Evolutionary conservation across 2,888 invertebrate species (phyloP), one percentile per base, ranked within the genome.

Genomic region (Ochropleura plecta): DNA sequence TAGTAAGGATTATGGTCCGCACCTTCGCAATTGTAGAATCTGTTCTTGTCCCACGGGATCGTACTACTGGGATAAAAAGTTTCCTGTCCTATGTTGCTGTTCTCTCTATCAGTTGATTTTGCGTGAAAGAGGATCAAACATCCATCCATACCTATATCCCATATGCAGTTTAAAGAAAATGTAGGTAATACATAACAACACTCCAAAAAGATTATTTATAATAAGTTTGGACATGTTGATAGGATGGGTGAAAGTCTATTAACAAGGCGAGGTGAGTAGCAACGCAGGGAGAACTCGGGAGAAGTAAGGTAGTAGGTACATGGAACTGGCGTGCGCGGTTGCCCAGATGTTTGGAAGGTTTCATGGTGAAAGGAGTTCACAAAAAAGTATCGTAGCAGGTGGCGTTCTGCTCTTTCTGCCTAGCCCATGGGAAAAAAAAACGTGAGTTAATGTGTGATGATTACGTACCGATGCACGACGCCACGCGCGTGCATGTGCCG

Each of bases 401-500:
- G n/a, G n/a, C n/a, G n/a, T n/a, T n/a, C n/a, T n/a, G n/a, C n/a
- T n/a, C 30, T 30, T 30, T 30, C 30, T 30, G 49, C 18, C 6
- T 55, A 20, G 12, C 20, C 6, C 55, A 20, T 20, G 55, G 55
- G 6, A 3, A 20, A 55, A 20, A 55, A 20, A 20, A 9, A n/a
- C 53, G 10, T 10, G n/a, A 1, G n/a, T 53, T 53, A 1, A 7
- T 9, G 53, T 53, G n/a, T n/a, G 18, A 60, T 60, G 42, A n/a
- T 12, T n/a, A n/a, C n/a, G n/a, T 82, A 90, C 95, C 93, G 96
- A 64, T 92, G 92, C 51, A 92, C 90, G 10, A 96, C 89, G 95
- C 96, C 91, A 91, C 97, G 67, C 97, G 98, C 69, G 97, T 97
- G 86, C 96, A 93, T 97, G 97, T 98, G 89, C 97, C 98, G 74